Evolutionary conservation across 1,140 invertebrate genomes (phyloP).

Genomic region (Pseudomyrmex gracilis): DNA sequence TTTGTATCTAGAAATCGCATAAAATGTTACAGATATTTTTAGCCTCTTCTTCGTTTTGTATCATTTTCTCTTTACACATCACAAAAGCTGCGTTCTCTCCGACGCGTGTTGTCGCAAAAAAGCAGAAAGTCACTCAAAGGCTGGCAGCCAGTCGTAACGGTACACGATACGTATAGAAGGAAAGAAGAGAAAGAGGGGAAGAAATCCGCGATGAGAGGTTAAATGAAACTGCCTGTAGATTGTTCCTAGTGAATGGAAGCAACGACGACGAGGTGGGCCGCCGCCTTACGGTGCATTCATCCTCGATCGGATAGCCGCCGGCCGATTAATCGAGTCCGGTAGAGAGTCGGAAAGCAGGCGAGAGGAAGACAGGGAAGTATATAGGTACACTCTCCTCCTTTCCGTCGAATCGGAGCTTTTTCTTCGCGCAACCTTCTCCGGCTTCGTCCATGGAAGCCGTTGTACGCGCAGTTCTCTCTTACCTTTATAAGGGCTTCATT

Average conservation of each 20-base stretch:
- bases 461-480: constrained; percentile 62
- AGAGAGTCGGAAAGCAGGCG: not conserved
- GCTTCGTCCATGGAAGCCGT: constrained; percentile 68
- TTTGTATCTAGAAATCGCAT: not conserved
- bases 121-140: constrained; percentile 69
- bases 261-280: constrained; percentile 58
- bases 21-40: not conserved
- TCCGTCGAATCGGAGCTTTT: constrained; percentile 69
- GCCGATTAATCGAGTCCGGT: constrained; percentile 72
- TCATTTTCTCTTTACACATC: not conserved
- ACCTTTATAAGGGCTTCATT: constrained; percentile 81
- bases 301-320: constrained; percentile 63
- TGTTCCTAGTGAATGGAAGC: constrained; percentile 71
- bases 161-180: constrained; percentile 47
- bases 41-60: not conserved
- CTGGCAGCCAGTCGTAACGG: constrained; percentile 69
- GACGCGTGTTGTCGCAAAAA: constrained; percentile 60
- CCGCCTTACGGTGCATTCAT: constrained; percentile 70
- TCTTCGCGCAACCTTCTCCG: constrained; percentile 58
- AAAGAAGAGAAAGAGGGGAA: constrained; percentile 20
- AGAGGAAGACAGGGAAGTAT: constrained; percentile 9
- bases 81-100: not conserved
- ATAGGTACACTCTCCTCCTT: constrained; percentile 61
- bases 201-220: constrained; percentile 12
- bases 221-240: constrained; percentile 64